Base-by-base conservation (phyloP, 2,888 invertebrate genomes). In the Tiphia femorata region DNA sequence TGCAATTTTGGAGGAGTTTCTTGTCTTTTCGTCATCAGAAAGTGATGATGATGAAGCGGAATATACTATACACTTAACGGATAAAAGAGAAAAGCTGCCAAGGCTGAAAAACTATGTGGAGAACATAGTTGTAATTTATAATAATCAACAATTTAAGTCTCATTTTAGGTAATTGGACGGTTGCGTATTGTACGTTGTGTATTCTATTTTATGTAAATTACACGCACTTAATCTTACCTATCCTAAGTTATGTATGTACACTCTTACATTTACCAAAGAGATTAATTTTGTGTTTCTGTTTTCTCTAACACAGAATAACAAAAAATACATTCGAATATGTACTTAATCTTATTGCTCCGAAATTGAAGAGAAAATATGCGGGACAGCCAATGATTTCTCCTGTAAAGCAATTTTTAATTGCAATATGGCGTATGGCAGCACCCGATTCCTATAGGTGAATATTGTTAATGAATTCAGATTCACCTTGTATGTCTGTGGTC, bases 361-460 rank as follows among this genome's bases (percentile, higher is more conserved):
- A 33, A 42, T 21, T 57, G 52, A 40, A 43, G 25, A 52, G 38
- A 21, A n/a, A 52, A 48, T 37, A 10, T 25, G 37, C n/a, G 17
- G 57, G 48, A 52, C 21, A 21, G 30, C 47, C 48, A 12, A 57
- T 41, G 41, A 41, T 57, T 48, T 47, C 21, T 27, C 20, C 48
- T 46, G 20, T 23, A 6, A 52, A 47, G 33, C 57, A 57, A 38
- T 52, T 10, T 30, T 52, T 52, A 17, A 41, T 52, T 19, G 29
- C 42, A 21, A 27, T 57, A 14, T 57, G 51, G 57, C 41, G 57
- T 47, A 16, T 57, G 33, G 57, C 51, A 41, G 48, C 57, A 40
- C 35, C 51, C 33, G 52, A 47, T 42, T 47, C 47, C 47, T 33
- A 48, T 10, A 52, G 50, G 50, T 50, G 51, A 21, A 21, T 20